These are phyloP conservation scores for Oreohelix idahoensis DNA, from an alignment of 1,140 invertebrate species.

Conservation along the genomic window DNA sequence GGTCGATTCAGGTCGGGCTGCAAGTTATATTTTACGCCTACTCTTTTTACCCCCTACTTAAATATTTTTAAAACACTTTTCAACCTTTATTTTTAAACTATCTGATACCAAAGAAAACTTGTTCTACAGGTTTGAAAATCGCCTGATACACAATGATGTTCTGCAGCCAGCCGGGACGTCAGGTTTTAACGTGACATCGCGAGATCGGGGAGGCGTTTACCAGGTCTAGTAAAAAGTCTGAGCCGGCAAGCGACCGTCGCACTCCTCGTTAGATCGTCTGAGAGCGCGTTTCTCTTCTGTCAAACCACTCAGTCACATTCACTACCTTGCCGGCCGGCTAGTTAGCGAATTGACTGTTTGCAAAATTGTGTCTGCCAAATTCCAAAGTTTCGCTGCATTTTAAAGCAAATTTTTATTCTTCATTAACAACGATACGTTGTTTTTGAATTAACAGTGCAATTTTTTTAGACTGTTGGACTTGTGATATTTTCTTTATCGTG, in stretches of 20 bases:
- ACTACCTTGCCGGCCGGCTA: slow-evolving; percentile 19
- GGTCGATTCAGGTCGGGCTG: no score
- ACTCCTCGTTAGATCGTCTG: slow-evolving; percentile 1
- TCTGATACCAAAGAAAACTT: neutral
- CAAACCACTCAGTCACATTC: neutral
- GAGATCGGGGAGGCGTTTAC: neutral
- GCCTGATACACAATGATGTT: no score
- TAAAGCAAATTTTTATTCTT: neutral
- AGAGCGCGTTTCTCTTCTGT: neutral
- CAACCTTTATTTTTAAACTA: no score
- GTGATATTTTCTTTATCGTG: neutral
- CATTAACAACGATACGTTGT: slow-evolving; percentile 2
- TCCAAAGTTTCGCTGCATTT: neutral
- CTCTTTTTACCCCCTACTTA: neutral
- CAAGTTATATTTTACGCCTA: no score
- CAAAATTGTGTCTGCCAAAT: neutral
- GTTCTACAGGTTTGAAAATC: neutral
- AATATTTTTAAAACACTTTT: neutral
- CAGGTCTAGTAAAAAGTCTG: neutral
- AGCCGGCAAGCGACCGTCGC: neutral
- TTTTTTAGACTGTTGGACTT: neutral
- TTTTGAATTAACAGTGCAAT: neutral
- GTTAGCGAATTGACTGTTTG: neutral
- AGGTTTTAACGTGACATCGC: neutral
- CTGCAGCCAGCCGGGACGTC: neutral